phyloP scores from a whole-genome alignment of 2,113 vertebrate species.

The human region DNA sequence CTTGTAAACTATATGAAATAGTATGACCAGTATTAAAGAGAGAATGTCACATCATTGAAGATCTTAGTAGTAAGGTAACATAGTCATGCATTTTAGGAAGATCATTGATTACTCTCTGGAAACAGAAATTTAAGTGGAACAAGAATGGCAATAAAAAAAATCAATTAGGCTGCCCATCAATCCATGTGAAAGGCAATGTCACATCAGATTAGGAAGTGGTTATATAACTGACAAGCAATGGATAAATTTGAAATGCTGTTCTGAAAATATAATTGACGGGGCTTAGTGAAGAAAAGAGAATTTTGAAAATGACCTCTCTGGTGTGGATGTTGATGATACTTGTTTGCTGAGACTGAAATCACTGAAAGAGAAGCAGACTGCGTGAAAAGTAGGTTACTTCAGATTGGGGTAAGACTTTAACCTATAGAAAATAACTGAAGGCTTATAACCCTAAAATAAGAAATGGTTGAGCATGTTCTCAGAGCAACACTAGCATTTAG shows the following conservation, averaged over 20 bases:
- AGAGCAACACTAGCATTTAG: background rate
- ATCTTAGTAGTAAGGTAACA: background rate
- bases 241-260: background rate
- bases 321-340: background rate
- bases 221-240: background rate
- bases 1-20: background rate
- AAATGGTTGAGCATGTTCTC: background rate
- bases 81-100: background rate
- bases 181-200: background rate
- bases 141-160: background rate
- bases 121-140: background rate
- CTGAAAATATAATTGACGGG: background rate
- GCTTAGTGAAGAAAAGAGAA: background rate
- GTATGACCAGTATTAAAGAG: background rate
- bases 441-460: background rate
- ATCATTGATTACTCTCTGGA: background rate
- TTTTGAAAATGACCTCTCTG: background rate
- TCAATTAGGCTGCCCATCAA: background rate
- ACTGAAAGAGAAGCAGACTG: background rate
- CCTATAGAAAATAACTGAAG: background rate
- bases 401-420: background rate
- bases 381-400: background rate
- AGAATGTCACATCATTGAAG: background rate
- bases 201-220: background rate
- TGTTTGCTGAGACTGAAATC: background rate